These are phyloP conservation scores for Gallinago undulata DNA, from an alignment of 2,113 vertebrate species.

Conservation along the genomic window DNA sequence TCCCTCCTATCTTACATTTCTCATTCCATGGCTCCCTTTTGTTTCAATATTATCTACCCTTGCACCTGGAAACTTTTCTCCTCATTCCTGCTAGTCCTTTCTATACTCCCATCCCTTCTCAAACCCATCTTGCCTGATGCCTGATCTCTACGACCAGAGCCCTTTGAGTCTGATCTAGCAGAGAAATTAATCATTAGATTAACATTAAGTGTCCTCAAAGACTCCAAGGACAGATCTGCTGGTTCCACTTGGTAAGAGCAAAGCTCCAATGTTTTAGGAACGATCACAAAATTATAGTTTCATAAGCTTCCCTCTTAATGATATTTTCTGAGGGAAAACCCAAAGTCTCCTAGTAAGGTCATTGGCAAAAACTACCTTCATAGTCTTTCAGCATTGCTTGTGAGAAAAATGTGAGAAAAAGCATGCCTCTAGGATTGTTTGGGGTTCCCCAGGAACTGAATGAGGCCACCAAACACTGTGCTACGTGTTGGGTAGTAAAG, in stretches of 20 bases:
- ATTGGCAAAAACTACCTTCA: background rate
- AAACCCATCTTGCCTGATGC: background rate
- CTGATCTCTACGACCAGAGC: background rate
- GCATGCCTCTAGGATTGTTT: background rate
- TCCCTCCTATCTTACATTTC: background rate
- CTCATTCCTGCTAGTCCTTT: background rate
- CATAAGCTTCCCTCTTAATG: background rate
- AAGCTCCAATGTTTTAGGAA: background rate
- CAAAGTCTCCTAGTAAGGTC: background rate
- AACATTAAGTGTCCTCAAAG: background rate
- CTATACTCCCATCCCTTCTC: background rate
- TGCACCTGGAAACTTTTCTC: background rate
- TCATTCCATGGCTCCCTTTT: background rate
- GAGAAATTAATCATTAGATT: background rate
- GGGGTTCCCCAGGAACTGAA: background rate
- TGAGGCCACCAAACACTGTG: background rate
- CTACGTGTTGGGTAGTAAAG: background rate
- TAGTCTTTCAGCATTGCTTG: background rate
- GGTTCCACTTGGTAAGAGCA: background rate
- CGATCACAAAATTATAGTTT: background rate
- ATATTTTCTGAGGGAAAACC: background rate
- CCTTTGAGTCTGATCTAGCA: background rate
- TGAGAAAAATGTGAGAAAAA: background rate
- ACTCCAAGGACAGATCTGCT: background rate
- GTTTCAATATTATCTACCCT: background rate